Evolutionary conservation across 2,888 invertebrate species (phyloP).

Genomic region (Platerodrilus igneus): DNA sequence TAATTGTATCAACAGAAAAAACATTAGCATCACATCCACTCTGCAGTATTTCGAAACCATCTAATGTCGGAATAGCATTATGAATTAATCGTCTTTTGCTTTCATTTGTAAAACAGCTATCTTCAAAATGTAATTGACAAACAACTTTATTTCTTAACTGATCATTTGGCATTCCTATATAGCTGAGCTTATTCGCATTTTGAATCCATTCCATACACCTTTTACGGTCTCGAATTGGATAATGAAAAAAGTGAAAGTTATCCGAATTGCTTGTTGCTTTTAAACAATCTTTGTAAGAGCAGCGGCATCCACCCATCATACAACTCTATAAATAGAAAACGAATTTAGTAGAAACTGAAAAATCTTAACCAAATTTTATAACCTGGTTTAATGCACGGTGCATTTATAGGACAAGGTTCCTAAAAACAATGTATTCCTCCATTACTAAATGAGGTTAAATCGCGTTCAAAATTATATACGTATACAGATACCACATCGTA

Average conservation of each 20-base stretch:
- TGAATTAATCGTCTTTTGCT: constrained; percentile 54
- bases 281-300: constrained; percentile 54
- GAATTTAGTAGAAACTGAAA: not conserved
- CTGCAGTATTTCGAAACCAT: constrained; percentile 38
- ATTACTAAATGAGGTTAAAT: too few species aligned
- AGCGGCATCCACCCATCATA: constrained; percentile 58
- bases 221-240: constrained; percentile 56
- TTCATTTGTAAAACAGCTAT: constrained; percentile 53
- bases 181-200: constrained; percentile 53
- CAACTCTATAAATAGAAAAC: not conserved
- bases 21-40: constrained; percentile 38
- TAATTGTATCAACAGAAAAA: constrained; percentile 41
- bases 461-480: too few species aligned
- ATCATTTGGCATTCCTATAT: constrained; percentile 53
- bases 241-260: constrained; percentile 57
- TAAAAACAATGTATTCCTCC: too few species aligned
- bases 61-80: constrained; percentile 54
- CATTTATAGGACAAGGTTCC: too few species aligned
- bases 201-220: constrained; percentile 57
- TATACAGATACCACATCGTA: too few species aligned
- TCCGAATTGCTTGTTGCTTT: constrained; percentile 48
- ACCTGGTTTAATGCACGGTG: too few species aligned
- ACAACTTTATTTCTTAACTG: constrained; percentile 58
- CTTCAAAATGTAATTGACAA: constrained; percentile 57
- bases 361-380: too few species aligned